Percentiles rank a stretch among this genome's conserved stretches.
These are phyloP conservation scores for Samia ricini DNA, from an alignment of 1,140 invertebrate genomes.

Conservation along the genomic window DNA sequence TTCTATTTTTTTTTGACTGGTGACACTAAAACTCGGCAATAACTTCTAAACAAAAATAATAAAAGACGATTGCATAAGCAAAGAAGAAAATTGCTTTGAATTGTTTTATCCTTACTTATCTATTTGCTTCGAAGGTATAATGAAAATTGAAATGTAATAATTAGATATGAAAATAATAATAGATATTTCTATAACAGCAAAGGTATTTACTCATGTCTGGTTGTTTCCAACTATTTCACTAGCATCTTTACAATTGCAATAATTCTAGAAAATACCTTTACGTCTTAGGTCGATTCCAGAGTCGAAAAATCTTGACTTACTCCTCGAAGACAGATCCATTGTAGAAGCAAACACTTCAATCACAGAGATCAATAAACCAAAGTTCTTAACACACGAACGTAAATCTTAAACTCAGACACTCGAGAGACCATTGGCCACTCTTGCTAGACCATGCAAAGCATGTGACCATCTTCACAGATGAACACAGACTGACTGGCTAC, in stretches of 20 bases:
- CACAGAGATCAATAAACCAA: constrained; percentile 11
- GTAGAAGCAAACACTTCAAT: constrained; percentile 29
- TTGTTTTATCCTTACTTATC: no score
- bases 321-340: constrained; percentile 73
- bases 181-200: neutral
- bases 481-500: constrained; percentile 74
- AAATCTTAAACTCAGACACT: constrained; percentile 30
- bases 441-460: constrained; percentile 53
- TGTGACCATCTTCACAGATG: constrained; percentile 75
- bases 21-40: no score
- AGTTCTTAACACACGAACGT: constrained; percentile 23
- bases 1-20: no score
- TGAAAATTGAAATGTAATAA: no score
- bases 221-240: neutral
- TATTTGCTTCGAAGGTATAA: no score
- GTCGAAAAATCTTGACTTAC: constrained; percentile 78
- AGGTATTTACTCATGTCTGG: neutral
- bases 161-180: no score
- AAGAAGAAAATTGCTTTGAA: no score
- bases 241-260: neutral
- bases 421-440: constrained; percentile 59
- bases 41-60: no score
- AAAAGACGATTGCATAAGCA: no score
- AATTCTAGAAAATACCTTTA: constrained; percentile 51
- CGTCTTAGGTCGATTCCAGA: constrained; percentile 72